Evolutionary conservation across 2,888 invertebrate species (phyloP), one percentile per base, ranked within the genome.

Genomic region (Tetrapedia diversipes): DNA sequence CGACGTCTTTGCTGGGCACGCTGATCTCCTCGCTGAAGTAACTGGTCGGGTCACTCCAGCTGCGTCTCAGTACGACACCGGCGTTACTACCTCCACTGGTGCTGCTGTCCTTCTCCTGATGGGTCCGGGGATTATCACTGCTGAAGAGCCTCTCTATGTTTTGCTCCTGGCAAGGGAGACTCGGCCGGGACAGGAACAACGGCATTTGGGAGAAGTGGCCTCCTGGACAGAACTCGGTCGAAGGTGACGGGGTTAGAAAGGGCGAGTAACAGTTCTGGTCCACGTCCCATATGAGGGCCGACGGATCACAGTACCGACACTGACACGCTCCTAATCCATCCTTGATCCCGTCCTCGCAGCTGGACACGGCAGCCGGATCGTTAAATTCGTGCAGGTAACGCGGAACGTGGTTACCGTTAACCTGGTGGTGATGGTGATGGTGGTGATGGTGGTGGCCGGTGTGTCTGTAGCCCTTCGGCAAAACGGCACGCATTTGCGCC

Each of bases 281-380:
- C 19, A 94, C 94, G 90, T 95, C 95, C 96, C 96, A 96, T 81
- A 96, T 95, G 90, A 95, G 94, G 63, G 95, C 95, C 27, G 95
- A 93, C 0, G 96, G 95, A 89, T 96, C 96, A 91, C 96, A 96
- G 86, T 95, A 95, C 57, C 95, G 94, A 91, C 96, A 96, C 92
- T 95, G 95, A 91, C 96, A 95, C 76, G 86, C 66, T 4, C 87
- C 86, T 54, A 83, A 79, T 53, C 88, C 86, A 27, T 90, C 89
- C 22, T 84, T 85, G 49, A 84, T 63, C 2, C 67, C 75, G 7
- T 87, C 86, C 45, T 89, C 89, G 75, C 90, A 90, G 45, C 73
- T 32, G 2, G 71, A 63, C 47, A 16, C 24, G 24, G 27, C 19
- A 43, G 59, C 22, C 10, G 83, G 64, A 27, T 77, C 80, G 47